phyloP scores from a whole-genome alignment of 2,888 invertebrate genomes.

The Leptopterna dolabrata region DNA sequence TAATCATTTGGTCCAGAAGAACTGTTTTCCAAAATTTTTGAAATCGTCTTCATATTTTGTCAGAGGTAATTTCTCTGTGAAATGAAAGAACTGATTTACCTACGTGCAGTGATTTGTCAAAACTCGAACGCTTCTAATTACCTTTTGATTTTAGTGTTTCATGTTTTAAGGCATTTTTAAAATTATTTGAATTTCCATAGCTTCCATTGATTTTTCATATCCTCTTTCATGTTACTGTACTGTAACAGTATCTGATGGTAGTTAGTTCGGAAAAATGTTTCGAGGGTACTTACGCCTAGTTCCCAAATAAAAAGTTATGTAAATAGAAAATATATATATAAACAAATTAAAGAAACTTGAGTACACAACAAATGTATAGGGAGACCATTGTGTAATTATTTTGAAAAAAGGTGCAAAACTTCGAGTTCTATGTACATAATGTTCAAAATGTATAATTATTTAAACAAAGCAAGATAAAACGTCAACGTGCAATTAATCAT shows the following conservation, averaged over 20 bases:
- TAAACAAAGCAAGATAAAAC: not conserved
- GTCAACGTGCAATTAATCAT: slow-evolving; percentile 52
- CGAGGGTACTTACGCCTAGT: slow-evolving; percentile 27
- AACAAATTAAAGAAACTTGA: not conserved
- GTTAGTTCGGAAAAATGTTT: not conserved
- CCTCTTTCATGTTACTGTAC: not conserved
- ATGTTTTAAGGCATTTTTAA: no score
- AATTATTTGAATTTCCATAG: no score
- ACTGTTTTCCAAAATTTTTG: no score
- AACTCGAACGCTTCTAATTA: no score
- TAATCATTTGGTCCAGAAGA: no score
- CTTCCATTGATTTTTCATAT: not conserved
- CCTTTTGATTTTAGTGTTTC: no score
- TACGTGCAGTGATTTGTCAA: no score
- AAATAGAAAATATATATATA: not conserved
- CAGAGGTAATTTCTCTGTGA: no score
- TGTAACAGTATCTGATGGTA: not conserved
- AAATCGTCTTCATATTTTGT: no score
- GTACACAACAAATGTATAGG: slow-evolving; percentile 23
- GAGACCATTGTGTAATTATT: slow-evolving; percentile 28
- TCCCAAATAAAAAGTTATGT: not conserved
- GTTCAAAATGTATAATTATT: slow-evolving; percentile 15
- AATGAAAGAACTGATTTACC: no score
- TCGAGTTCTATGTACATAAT: slow-evolving; percentile 36
- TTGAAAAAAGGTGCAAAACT: not conserved